A percentile compares a stretch with the other conserved stretches of the same genome.
These are phyloP conservation scores for Brassicogethes aeneus DNA, from an alignment of 2,888 invertebrate genomes.

Conservation along the genomic window DNA sequence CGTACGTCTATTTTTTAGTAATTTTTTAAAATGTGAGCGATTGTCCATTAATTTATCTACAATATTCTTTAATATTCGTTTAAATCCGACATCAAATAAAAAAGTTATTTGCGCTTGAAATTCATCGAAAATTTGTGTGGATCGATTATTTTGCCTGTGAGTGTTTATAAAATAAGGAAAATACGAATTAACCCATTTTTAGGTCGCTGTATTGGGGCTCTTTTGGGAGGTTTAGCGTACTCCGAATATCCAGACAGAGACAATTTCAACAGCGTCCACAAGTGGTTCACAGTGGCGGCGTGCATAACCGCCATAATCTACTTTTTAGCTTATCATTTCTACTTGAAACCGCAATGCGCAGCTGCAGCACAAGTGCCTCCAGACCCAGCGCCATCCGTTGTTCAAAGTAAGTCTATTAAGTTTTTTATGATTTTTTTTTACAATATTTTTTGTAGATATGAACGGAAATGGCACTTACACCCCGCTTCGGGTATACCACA, in stretches of 20 bases:
- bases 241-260: slow-evolving; percentile 40
- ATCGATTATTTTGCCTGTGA: no score
- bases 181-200: no score
- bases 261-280: slow-evolving; percentile 47
- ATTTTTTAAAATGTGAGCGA: no score
- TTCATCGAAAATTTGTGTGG: no score
- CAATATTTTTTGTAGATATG: slow-evolving; percentile 44
- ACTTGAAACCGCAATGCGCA: slow-evolving; percentile 64
- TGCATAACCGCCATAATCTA: slow-evolving; percentile 58
- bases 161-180: no score
- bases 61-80: no score
- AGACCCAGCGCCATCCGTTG: slow-evolving; percentile 52
- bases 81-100: no score
- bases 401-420: slow-evolving; percentile 47
- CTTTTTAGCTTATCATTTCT: slow-evolving; percentile 63
- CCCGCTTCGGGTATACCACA: slow-evolving; percentile 72
- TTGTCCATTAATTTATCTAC: no score
- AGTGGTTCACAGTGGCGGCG: slow-evolving; percentile 57
- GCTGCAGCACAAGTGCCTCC: slow-evolving; percentile 53
- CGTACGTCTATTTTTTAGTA: no score
- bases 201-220: slow-evolving; percentile 68
- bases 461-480: slow-evolving; percentile 64
- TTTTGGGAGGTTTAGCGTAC: slow-evolving; percentile 48
- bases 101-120: no score
- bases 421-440: no score